phyloP scores from a whole-genome alignment of 1,140 invertebrate species.

The Drosophila miranda region DNA sequence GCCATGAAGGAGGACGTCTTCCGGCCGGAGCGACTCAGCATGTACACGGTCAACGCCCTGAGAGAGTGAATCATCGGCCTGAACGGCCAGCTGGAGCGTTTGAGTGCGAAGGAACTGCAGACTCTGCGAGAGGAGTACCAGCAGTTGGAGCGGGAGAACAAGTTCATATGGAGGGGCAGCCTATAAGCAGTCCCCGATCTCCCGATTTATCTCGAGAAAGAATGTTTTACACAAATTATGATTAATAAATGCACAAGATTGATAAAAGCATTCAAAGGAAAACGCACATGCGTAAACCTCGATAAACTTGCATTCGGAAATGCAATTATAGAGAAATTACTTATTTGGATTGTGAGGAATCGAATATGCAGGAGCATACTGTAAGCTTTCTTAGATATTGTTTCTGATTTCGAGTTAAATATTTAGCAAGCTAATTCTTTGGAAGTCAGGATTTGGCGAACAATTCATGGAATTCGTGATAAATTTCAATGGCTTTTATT shows the following conservation, averaged over 20 bases:
- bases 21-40: conserved; percentile 55
- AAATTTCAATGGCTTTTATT: conserved; percentile 1
- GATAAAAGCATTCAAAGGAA: no score
- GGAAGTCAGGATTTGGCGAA: neutral
- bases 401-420: no score
- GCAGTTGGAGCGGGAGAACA: conserved; percentile 55
- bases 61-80: conserved; percentile 63
- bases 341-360: no score
- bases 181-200: conserved; percentile 6
- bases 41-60: conserved; percentile 55
- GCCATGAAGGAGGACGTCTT: conserved; percentile 68
- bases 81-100: conserved; percentile 52
- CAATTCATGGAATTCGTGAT: no score
- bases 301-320: no score
- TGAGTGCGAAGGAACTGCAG: conserved; percentile 48
- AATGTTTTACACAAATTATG: neutral
- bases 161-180: conserved; percentile 44
- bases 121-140: conserved; percentile 47
- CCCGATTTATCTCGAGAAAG: no score
- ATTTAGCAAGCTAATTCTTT: neutral
- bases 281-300: no score
- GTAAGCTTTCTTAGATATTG: no score
- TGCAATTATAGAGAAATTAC: no score
- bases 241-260: no score
- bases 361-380: no score